phyloP scores from a whole-genome alignment of 2,797 vertebrate genomes.

The Pseudomugil gertrudae region DNA sequence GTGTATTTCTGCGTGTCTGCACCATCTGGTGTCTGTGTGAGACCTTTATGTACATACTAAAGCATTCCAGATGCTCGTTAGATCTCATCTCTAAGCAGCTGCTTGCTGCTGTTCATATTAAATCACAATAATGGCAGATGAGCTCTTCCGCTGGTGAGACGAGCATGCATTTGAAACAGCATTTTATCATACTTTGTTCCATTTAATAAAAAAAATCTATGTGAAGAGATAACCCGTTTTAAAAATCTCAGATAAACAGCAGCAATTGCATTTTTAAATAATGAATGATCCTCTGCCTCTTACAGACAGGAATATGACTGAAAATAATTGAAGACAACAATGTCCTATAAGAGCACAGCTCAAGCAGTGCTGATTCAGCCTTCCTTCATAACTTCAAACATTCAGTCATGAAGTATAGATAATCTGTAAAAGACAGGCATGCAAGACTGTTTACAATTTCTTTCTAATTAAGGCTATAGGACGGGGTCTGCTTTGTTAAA shows the following conservation, averaged over 20 bases:
- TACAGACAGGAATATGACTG: constrained; percentile 81
- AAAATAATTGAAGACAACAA: constrained; percentile 89
- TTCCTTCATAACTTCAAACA: constrained; percentile 85
- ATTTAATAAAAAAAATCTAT: constrained; percentile 81
- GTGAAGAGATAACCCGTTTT: constrained; percentile 81
- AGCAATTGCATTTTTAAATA: constrained; percentile 87
- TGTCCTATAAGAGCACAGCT: constrained; percentile 83
- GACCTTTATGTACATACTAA: constrained; percentile 80
- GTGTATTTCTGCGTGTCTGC: constrained; percentile 52
- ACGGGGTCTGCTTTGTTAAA: constrained; percentile 79
- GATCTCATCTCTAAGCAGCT: constrained; percentile 75
- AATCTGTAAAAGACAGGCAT: constrained; percentile 81
- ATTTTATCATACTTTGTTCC: constrained; percentile 86
- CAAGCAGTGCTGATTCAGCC: constrained; percentile 83
- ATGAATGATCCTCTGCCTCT: constrained; percentile 85
- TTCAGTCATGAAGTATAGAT: constrained; percentile 86
- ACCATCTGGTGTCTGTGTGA: constrained; percentile 55
- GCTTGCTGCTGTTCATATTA: constrained; percentile 77
- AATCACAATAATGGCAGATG: constrained; percentile 82
- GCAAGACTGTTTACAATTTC: constrained; percentile 82
- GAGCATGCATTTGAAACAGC: constrained; percentile 77
- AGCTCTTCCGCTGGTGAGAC: constrained; percentile 70
- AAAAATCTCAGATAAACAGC: constrained; percentile 85
- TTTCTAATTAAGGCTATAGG: constrained; percentile 84
- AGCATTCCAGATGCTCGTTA: constrained; percentile 79